Conservation (phyloP, 2,888 invertebrate genomes). For the Lycia hirtaria region DNA sequence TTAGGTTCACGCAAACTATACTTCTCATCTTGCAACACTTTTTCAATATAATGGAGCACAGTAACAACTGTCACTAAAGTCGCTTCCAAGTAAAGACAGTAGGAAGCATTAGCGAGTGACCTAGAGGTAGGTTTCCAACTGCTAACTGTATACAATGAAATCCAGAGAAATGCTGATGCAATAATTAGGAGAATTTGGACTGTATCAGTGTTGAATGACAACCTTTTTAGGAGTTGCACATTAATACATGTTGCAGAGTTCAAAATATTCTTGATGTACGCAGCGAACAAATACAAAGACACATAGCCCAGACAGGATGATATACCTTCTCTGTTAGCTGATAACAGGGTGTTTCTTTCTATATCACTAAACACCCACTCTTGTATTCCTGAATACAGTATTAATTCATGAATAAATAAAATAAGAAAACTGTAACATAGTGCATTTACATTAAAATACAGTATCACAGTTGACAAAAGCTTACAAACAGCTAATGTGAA, state of each 20-base stretch:
- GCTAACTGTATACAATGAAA: constrained; percentile 75
- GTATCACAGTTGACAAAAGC: constrained; percentile 87
- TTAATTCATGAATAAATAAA: constrained; percentile 87
- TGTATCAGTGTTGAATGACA: constrained; percentile 10
- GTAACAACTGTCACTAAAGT: constrained; percentile 84
- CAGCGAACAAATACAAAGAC: constrained; percentile 91
- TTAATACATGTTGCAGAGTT: constrained; percentile 22
- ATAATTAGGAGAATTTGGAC: constrained; percentile 26
- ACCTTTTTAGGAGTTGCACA: constrained; percentile 5
- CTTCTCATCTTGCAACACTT: constrained; percentile 61
- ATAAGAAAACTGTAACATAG: constrained; percentile 84
- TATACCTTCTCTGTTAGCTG: constrained; percentile 97
- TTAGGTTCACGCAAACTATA: constrained; percentile 71
- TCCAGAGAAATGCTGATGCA: constrained; percentile 65
- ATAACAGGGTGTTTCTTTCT: constrained; percentile 86
- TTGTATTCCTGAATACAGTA: constrained; percentile 87
- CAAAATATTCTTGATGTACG: constrained; percentile 82
- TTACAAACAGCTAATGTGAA: constrained; percentile 95
- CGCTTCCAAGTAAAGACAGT: constrained; percentile 91
- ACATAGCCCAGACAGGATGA: constrained; percentile 94
- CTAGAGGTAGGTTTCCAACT: constrained; percentile 88
- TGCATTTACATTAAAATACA: constrained; percentile 82
- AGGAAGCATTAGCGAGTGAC: constrained; percentile 93
- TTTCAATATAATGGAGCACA: constrained; percentile 84
- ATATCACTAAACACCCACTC: constrained; percentile 88